A percentile compares a stretch with the other conserved stretches of the same genome.
These are phyloP conservation scores for Achatina immaculata DNA, from an alignment of 1,140 invertebrate species.

Conservation along the genomic window DNA sequence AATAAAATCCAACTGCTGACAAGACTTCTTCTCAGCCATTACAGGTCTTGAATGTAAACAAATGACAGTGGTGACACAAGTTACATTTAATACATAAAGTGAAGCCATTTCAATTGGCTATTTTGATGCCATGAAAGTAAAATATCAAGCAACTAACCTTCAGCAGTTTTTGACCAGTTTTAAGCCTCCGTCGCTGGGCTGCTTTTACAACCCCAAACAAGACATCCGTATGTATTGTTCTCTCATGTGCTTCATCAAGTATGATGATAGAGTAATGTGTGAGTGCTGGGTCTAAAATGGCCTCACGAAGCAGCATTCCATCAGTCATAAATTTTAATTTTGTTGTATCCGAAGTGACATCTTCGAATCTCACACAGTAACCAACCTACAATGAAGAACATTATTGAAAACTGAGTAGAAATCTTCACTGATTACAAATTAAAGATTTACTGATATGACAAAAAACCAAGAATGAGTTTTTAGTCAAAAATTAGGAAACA, in stretches of 20 bases:
- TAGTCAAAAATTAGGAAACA: neutral
- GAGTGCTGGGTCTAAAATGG: conserved; percentile 77
- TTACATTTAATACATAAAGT: neutral
- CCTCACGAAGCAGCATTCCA: conserved; percentile 93
- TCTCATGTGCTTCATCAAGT: conserved; percentile 97
- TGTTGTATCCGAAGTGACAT: conserved; percentile 81
- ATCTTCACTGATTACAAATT: no score
- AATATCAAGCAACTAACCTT: conserved; percentile 50
- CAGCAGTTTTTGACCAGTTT: conserved; percentile 52
- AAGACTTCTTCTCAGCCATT: no score
- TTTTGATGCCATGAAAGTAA: conserved; percentile 13
- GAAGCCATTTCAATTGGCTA: no score
- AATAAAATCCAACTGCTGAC: no score
- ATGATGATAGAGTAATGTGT: conserved; percentile 87
- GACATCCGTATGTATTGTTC: conserved; percentile 95
- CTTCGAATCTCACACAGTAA: conserved; percentile 94
- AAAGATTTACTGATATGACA: neutral
- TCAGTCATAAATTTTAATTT: conserved; percentile 91
- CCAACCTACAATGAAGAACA: conserved; percentile 75
- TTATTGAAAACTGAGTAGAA: neutral
- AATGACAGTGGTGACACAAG: no score
- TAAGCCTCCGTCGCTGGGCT: conserved; percentile 61
- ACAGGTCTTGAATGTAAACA: no score
- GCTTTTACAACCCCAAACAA: conserved; percentile 86
- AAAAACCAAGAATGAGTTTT: neutral